Evolutionary conservation across 2,113 vertebrate species (phyloP), one percentile per base, ranked within the genome.

Genomic region (Tricholaema leucomelas): DNA sequence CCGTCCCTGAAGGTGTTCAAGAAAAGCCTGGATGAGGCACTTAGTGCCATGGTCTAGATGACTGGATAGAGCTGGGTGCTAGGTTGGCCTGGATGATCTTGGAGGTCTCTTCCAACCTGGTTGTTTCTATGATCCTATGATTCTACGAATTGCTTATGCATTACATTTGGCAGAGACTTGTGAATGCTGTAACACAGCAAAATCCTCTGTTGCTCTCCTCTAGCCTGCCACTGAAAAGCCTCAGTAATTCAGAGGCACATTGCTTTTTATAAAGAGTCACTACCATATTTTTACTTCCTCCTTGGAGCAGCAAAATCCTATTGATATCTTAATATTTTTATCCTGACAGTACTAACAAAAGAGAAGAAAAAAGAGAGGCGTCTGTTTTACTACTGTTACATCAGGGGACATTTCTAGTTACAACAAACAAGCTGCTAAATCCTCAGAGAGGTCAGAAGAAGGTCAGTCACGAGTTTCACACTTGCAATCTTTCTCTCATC

Each of bases 381-480:
- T 31, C 15, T 79, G 8, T 15, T 46, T 50, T 28, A 46, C 15
- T 76, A 66, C 1, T 3, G 60, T 90, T 81, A 44, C 28, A 69
- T 33, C 66, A 85, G 25, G 72, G 40, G 27, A 33, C 23, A 30
- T 81, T 92, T 91, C 55, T 85, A 74, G 52, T 70, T 85, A 82
- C 18, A 55, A 72, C 48, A 86, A 38, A 58, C 54, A 91, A 63
- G 74, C 63, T 81, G 72, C 23, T 28, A 33, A 70, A 27, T 75
- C 85, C 78, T 78, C 56, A 76, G 55, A 58, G 77, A 82, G 72
- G 72, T 80, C 90, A 89, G 78, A 75, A 66, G 33, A 28, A 75
- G 81, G 70, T 82, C 73, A 61, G 87, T 94, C 86, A 91, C 87
- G 91, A 88, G 91, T 77, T 63, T 96, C 82, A 75, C 54, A 69